Conservation (phyloP, 2,888 invertebrate species). For the Holacanthella duospinosa region DNA sequence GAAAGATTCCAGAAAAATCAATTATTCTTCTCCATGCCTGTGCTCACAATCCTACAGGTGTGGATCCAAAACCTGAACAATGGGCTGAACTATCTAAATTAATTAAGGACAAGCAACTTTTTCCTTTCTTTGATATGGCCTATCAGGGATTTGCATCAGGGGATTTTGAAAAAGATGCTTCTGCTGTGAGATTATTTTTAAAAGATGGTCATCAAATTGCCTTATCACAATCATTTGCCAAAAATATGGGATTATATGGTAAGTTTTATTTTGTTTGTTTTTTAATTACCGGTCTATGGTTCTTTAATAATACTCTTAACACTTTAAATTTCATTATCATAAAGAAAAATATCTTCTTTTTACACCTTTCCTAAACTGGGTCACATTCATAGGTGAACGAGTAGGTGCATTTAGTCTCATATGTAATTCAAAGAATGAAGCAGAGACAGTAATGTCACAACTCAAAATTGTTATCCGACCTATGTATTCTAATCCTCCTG, state of each 20-base stretch:
- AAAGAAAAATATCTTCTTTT: neutral
- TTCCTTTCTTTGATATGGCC: slow-evolving; percentile 96
- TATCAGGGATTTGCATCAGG: slow-evolving; percentile 95
- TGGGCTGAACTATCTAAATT: slow-evolving; percentile 79
- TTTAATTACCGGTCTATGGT: too few relatives aligned
- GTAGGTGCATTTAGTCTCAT: slow-evolving; percentile 81
- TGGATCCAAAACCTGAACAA: slow-evolving; percentile 75
- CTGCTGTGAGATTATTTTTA: slow-evolving; percentile 75
- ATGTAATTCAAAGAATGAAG: slow-evolving; percentile 64
- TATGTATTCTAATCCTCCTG: slow-evolving; percentile 94
- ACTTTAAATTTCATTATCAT: neutral
- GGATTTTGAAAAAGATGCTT: slow-evolving; percentile 73
- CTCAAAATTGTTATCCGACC: slow-evolving; percentile 89
- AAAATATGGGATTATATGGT: slow-evolving; percentile 87
- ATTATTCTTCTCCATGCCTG: slow-evolving; percentile 90
- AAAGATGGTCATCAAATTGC: slow-evolving; percentile 77
- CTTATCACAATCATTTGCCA: slow-evolving; percentile 89
- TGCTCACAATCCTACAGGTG: slow-evolving; percentile 97
- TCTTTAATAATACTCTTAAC: too few relatives aligned
- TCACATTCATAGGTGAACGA: slow-evolving; percentile 60
- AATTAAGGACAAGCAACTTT: slow-evolving; percentile 67
- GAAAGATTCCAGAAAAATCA: slow-evolving; percentile 86
- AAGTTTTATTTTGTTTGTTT: slow-evolving; percentile 26
- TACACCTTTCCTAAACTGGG: neutral
- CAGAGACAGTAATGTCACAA: slow-evolving; percentile 77